Conservation (phyloP, 1,140 invertebrate genomes). For the Hycleus cichorii region DNA sequence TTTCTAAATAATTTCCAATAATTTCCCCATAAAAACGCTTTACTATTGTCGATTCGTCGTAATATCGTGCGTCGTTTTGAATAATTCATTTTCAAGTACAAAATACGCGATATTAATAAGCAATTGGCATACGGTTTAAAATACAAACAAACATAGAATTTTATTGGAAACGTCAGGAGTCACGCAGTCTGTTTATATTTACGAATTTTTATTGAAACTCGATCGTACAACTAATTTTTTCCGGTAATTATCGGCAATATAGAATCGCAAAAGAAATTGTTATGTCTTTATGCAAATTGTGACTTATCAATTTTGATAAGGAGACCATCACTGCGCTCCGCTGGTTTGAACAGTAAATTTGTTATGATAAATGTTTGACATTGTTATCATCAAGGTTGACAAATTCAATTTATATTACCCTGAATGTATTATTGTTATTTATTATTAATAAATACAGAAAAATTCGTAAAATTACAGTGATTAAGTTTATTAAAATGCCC, state of each 20-base stretch:
- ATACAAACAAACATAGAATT: slow-evolving; percentile 1
- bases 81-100: slow-evolving; percentile 12
- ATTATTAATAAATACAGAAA: too few relatives aligned
- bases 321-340: too few relatives aligned
- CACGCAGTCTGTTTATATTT: slow-evolving; percentile 7
- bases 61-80: slow-evolving; percentile 3
- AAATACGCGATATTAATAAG: slow-evolving; percentile 6
- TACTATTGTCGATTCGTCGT: neutral
- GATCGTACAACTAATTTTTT: too few relatives aligned
- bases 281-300: too few relatives aligned
- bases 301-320: too few relatives aligned
- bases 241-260: too few relatives aligned
- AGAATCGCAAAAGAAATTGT: too few relatives aligned
- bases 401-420: neutral
- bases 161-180: slow-evolving; percentile 12
- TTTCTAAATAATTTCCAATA: neutral
- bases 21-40: too few relatives aligned
- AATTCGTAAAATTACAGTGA: too few relatives aligned
- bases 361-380: slow-evolving; percentile 10
- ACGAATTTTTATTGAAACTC: too few relatives aligned
- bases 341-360: too few relatives aligned
- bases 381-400: slow-evolving; percentile 14
- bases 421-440: too few relatives aligned
- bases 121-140: slow-evolving; percentile 8
- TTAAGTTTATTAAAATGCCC: neutral